Percentiles rank a stretch among this genome's conserved stretches.
phyloP scores from a whole-genome alignment of 2,888 invertebrate genomes.

The Spisula solida region DNA sequence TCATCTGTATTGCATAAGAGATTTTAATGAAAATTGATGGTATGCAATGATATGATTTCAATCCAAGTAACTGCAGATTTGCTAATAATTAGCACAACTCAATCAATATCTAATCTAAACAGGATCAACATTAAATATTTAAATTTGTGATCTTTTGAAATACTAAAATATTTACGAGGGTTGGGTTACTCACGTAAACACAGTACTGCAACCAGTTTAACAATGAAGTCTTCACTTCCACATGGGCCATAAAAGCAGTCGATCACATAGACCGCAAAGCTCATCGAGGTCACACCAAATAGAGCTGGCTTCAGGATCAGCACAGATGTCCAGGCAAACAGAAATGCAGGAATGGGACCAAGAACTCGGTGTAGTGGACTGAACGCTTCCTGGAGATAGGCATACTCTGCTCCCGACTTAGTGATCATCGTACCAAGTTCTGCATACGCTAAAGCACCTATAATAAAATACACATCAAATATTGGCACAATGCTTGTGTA shows the following conservation, averaged over 20 bases:
- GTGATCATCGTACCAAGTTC: slow-evolving; percentile 94
- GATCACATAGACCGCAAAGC: slow-evolving; percentile 85
- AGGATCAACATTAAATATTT: neutral
- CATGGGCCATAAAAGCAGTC: slow-evolving; percentile 83
- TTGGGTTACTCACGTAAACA: slow-evolving; percentile 79
- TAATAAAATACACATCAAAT: slow-evolving; percentile 51
- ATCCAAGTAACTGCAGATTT: too few relatives aligned
- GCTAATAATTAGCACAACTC: too few relatives aligned
- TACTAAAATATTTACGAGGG: neutral
- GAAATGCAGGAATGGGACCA: slow-evolving; percentile 88
- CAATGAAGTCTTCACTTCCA: slow-evolving; percentile 76
- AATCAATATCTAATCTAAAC: too few relatives aligned
- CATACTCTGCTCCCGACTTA: slow-evolving; percentile 94
- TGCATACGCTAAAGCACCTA: slow-evolving; percentile 93
- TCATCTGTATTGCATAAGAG: too few relatives aligned
- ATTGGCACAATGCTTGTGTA: neutral
- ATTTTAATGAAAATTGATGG: too few relatives aligned
- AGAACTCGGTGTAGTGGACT: slow-evolving; percentile 74
- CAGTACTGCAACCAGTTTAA: slow-evolving; percentile 79
- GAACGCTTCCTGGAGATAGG: slow-evolving; percentile 89
- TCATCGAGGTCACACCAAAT: slow-evolving; percentile 89
- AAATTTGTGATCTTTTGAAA: neutral
- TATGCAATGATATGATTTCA: too few relatives aligned
- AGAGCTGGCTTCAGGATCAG: slow-evolving; percentile 87
- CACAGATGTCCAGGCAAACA: slow-evolving; percentile 90